A percentile compares a stretch with the other conserved stretches of the same genome.
phyloP scores from a whole-genome alignment of 2,797 vertebrate species.

The Mormyrops attenuatus region DNA sequence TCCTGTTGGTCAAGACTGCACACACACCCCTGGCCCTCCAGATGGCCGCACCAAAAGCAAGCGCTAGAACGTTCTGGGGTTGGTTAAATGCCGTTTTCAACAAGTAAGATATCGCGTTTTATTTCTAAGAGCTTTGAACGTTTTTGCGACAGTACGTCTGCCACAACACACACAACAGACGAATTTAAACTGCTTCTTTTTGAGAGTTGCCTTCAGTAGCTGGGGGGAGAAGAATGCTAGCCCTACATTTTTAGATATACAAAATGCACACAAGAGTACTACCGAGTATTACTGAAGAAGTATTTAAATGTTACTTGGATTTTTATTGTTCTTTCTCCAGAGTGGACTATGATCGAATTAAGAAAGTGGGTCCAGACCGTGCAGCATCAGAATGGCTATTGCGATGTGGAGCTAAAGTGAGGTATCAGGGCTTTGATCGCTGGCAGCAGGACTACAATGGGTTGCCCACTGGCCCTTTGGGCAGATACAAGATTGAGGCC shows the following conservation, averaged over 20 bases:
- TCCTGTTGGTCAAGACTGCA: slow-evolving; percentile 50
- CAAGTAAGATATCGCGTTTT: slow-evolving; percentile 66
- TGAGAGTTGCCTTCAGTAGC: background rate
- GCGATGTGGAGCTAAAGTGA: slow-evolving; percentile 83
- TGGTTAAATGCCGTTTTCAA: slow-evolving; percentile 97
- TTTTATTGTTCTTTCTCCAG: slow-evolving; percentile 47
- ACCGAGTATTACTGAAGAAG: background rate
- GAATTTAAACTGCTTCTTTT: background rate
- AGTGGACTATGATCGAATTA: slow-evolving; percentile 87
- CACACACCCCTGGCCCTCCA: slow-evolving; percentile 31
- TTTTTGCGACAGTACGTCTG: background rate
- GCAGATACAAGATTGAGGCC: slow-evolving; percentile 79
- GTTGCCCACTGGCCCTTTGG: slow-evolving; percentile 77
- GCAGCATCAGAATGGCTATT: slow-evolving; percentile 93
- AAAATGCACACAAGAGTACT: background rate
- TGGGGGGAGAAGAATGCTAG: background rate
- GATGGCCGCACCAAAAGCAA: slow-evolving; percentile 28
- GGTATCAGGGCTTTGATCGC: slow-evolving; percentile 75
- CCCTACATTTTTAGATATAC: background rate
- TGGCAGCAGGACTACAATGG: slow-evolving; percentile 90
- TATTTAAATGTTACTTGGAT: background rate
- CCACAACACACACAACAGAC: background rate
- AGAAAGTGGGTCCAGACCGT: slow-evolving; percentile 75
- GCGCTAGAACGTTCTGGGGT: slow-evolving; percentile 77
- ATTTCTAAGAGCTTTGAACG: background rate